Evolutionary conservation across 2,888 invertebrate genomes (phyloP).

Genomic region (Pollenia labialis): DNA sequence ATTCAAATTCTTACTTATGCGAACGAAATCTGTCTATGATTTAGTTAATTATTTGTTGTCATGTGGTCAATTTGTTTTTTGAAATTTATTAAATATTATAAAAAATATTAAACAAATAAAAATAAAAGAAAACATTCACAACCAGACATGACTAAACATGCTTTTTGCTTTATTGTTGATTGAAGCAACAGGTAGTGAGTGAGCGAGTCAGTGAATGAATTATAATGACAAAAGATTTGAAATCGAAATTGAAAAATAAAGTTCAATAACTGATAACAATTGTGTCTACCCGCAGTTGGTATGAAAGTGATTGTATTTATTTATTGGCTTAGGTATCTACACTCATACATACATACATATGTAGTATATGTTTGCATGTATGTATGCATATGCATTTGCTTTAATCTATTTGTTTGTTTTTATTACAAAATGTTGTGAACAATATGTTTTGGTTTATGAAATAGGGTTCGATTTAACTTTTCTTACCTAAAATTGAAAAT

Average conservation of each 20-base stretch:
- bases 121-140: neutral
- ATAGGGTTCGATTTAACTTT: neutral
- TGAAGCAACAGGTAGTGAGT: slow-evolving; percentile 46
- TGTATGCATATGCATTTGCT: neutral
- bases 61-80: neutral
- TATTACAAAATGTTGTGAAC: slow-evolving; percentile 17
- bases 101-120: too few species aligned
- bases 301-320: slow-evolving; percentile 3
- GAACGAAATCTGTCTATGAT: neutral
- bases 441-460: slow-evolving; percentile 52
- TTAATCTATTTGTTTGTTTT: slow-evolving; percentile 39
- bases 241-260: slow-evolving; percentile 27
- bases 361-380: too few species aligned
- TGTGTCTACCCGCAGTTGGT: neutral
- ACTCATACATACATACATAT: neutral
- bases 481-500: slow-evolving; percentile 28
- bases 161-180: neutral
- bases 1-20: neutral
- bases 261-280: slow-evolving; percentile 71
- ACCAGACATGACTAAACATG: slow-evolving; percentile 51
- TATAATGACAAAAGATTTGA: neutral
- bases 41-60: neutral
- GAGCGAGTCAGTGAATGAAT: neutral
- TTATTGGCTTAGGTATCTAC: slow-evolving; percentile 1
- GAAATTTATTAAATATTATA: neutral